Base-by-base conservation (phyloP, 2,113 vertebrate genomes). In the Alligator sinensis region DNA sequence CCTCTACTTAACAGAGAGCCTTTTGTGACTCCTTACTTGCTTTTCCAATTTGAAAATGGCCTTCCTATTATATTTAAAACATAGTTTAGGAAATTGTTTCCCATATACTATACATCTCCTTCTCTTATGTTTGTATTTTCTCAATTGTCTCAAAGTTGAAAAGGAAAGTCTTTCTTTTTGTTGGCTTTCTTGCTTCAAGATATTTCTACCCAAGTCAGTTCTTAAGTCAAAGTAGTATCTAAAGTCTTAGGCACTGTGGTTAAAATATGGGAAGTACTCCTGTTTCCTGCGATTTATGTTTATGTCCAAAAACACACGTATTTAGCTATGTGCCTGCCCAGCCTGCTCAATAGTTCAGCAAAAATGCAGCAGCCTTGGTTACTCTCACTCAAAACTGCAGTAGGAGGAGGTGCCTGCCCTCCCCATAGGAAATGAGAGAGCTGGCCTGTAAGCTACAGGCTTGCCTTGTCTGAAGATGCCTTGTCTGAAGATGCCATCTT, bases 151-250 rank as follows among this genome's bases (percentile, higher is more conserved):
- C 25, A 22, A 89, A 61, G 25, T 5, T 77, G 77, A 91, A 77
- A 91, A 87, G 87, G 83, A 72, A 87, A 85, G n/a, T 66, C 83
- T 63, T 76, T 92, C 15, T 64, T 92, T 94, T 90, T 74, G 79
- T 90, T 80, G 47, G 38, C 11, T 76, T 91, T 94, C 76, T 84
- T 90, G n/a, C 82, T 78, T 91, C 8, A 22, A 85, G 77, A 12
- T 87, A 84, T 3, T 16, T 94, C 47, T 18, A 34, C 88, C 86
- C 16, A 24, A 79, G 57, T 60, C 34, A 78, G 11, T 38, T 54
- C 64, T 74, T 76, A 91, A 85, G 62, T 47, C 28, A 94, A 88
- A 92, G 11, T 2, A 30, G 2, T 86, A 88, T 1, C 38, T 38
- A 38, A 38, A 38, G 38, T 38, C 38, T 38, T 38, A 38, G 38